phyloP scores from a whole-genome alignment of 2,797 vertebrate genomes.

The Ctenosaura bakeri region DNA sequence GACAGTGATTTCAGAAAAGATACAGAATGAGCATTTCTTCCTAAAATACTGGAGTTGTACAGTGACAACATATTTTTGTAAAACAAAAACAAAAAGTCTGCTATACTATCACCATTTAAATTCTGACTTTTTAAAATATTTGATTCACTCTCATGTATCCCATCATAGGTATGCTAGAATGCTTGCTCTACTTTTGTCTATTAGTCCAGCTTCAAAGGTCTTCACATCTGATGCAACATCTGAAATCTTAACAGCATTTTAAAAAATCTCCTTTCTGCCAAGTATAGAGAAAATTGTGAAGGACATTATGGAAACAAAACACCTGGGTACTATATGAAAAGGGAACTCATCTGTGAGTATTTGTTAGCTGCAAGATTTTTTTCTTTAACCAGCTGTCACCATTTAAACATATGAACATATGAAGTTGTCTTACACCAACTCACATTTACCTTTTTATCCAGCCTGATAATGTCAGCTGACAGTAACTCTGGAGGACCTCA shows the following conservation, averaged over 20 bases:
- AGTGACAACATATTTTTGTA: not conserved
- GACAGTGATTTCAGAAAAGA: not conserved
- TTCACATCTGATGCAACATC: not conserved
- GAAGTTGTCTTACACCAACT: not conserved
- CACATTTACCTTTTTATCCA: not conserved
- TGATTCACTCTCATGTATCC: not conserved
- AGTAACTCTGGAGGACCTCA: not conserved
- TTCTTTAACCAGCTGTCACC: not conserved
- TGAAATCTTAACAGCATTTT: not conserved
- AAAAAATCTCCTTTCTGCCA: too few relatives aligned
- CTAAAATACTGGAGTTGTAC: not conserved
- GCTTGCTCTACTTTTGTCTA: not conserved
- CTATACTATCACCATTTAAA: not conserved
- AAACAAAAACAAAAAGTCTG: not conserved
- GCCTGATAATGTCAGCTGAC: not conserved
- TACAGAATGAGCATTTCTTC: not conserved
- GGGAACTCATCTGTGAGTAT: not conserved
- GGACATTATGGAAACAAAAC: not conserved
- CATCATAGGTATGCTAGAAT: not conserved
- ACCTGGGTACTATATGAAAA: not conserved
- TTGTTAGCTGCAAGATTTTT: not conserved
- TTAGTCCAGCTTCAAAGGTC: too few relatives aligned
- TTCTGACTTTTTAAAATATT: not conserved
- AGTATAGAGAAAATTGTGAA: too few relatives aligned
- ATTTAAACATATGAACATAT: not conserved